Base-by-base conservation (phyloP, 2,888 invertebrate species). In the Clostera curtula region DNA sequence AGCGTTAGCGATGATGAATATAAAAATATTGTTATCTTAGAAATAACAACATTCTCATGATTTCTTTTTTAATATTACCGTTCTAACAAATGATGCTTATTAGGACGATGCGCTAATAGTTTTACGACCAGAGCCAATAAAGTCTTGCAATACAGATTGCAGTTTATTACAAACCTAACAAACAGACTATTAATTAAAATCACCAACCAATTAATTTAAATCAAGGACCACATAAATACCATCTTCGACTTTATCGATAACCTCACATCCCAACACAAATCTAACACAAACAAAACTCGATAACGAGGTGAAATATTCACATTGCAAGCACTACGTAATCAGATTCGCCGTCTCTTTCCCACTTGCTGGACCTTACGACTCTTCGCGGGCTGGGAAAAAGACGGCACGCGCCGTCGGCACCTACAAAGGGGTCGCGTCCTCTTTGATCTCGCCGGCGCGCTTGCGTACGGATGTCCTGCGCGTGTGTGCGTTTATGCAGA, bases 221-320 rank as follows among this genome's bases (percentile, higher is more conserved):
- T n/a, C n/a, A n/a, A n/a, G n/a, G n/a, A n/a, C n/a, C n/a, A n/a
- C n/a, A n/a, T n/a, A n/a, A n/a, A n/a, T n/a, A n/a, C n/a, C n/a
- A n/a, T n/a, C n/a, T 44, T 42, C 55, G 65, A 59, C 56, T 59
- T 57, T 47, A 59, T 61, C 54, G 56, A 48, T 33, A 39, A 27
- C 34, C 31, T 29, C 56, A 44, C 72, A 64, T 52, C 80, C 61
- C 80, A 75, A 69, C 19, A n/a, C n/a, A n/a, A n/a, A 25, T 63
- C 79, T 73, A 82, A 80, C 80, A 75, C 80, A 83, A 83, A 83
- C 83, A 82, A 80, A 76, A 71, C 75, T 69, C 75, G 82, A 80
- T 83, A 83, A 83, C 83, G 82, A 83, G 83, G 82, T 82, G 82
- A 83, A 83, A 82, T 83, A 83, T 83, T 80, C 83, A 82, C 82